These are phyloP conservation scores for Lordiphosa collinella DNA, from an alignment of 1,140 invertebrate species.

Conservation along the genomic window DNA sequence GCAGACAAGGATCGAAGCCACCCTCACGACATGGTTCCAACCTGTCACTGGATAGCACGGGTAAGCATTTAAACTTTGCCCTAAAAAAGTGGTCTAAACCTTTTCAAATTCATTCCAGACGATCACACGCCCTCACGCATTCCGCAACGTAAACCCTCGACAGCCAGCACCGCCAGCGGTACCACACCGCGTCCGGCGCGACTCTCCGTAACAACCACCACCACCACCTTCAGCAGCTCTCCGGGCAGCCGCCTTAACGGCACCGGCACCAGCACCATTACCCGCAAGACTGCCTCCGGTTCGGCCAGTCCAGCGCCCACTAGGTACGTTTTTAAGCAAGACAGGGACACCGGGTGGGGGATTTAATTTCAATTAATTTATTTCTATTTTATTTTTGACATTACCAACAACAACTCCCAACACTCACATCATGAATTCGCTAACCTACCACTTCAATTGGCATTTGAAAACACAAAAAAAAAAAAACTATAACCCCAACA, in stretches of 20 bases:
- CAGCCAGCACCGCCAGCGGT: slow-evolving; percentile 81
- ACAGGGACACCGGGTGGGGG: slow-evolving; percentile 2
- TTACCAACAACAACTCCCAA: slow-evolving; percentile 46
- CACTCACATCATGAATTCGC: slow-evolving; percentile 34
- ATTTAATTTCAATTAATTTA: slow-evolving; percentile 51
- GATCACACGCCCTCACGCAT: slow-evolving; percentile 87
- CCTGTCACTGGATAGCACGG: slow-evolving; percentile 92
- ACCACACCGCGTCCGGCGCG: slow-evolving; percentile 81
- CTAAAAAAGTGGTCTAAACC: neutral
- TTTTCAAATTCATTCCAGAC: slow-evolving; percentile 80
- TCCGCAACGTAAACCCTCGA: slow-evolving; percentile 84
- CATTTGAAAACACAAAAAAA: slow-evolving; percentile 21
- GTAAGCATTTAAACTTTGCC: slow-evolving; percentile 79
- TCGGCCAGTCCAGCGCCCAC: slow-evolving; percentile 85
- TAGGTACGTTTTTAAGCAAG: slow-evolving; percentile 81
- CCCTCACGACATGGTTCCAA: slow-evolving; percentile 96
- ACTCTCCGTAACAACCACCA: slow-evolving; percentile 80
- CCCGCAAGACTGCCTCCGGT: slow-evolving; percentile 87
- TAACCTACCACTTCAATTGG: slow-evolving; percentile 49
- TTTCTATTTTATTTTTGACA: slow-evolving; percentile 57
- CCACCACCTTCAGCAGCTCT: slow-evolving; percentile 74
- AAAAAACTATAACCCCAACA: slow-evolving; percentile 1
- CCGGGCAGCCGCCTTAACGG: slow-evolving; percentile 80
- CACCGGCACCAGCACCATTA: slow-evolving; percentile 81
- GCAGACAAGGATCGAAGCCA: slow-evolving; percentile 91